A percentile compares a stretch with the other conserved stretches of the same genome.
These are phyloP conservation scores for Glareola pratincola DNA, from an alignment of 2,113 vertebrate species.

Conservation along the genomic window DNA sequence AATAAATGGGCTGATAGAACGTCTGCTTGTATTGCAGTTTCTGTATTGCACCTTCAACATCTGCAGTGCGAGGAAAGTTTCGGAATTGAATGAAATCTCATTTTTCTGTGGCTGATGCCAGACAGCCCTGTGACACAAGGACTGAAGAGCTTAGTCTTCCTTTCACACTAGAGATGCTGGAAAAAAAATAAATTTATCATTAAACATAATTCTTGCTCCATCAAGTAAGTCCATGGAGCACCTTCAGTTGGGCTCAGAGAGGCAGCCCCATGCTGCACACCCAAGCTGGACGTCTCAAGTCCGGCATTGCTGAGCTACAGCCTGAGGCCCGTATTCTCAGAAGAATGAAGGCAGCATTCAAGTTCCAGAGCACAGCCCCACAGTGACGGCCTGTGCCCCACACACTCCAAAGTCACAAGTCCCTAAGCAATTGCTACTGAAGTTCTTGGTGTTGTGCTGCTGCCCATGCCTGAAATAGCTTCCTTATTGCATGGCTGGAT, in stretches of 20 bases:
- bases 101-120: background rate
- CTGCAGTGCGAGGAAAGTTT: background rate
- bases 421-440: background rate
- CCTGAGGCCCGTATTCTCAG: background rate
- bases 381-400: background rate
- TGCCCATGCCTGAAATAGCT: background rate
- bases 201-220: background rate
- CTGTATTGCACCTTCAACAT: background rate
- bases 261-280: rapidly evolving
- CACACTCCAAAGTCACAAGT: background rate
- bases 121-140: background rate
- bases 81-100: background rate
- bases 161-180: background rate
- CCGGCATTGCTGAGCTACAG: background rate
- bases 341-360: background rate
- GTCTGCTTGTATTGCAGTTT: background rate
- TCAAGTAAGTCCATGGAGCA: background rate
- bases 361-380: background rate
- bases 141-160: background rate
- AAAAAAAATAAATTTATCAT: background rate
- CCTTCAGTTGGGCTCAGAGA: background rate
- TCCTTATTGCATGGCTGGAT: background rate
- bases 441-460: background rate
- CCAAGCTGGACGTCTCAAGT: rapidly evolving
- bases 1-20: background rate